Conservation (phyloP, 2,797 vertebrate species). For the Cottoperca gobio region DNA sequence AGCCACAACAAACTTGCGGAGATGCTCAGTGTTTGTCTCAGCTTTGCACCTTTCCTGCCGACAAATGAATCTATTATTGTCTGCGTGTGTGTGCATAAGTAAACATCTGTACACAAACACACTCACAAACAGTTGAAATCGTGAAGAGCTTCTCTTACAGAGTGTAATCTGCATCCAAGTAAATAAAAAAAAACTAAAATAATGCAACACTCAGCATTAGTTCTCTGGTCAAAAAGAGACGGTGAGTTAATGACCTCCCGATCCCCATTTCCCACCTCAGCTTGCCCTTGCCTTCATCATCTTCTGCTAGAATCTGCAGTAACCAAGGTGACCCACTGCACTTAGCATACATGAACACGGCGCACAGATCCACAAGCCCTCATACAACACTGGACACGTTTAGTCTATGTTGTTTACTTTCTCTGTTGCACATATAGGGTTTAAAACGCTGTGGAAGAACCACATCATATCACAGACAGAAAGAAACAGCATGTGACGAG, state of each 20-base stretch:
- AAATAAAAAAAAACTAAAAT: slow-evolving; percentile 16
- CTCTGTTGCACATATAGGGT: background rate
- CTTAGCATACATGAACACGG: slow-evolving; percentile 69
- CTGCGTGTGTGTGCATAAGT: slow-evolving; percentile 1
- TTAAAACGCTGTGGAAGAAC: slow-evolving; percentile 8
- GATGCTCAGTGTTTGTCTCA: slow-evolving; percentile 32
- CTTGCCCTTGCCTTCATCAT: slow-evolving; percentile 75
- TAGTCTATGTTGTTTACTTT: slow-evolving; percentile 2
- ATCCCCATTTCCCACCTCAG: slow-evolving; percentile 51
- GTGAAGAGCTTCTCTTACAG: background rate
- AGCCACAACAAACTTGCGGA: slow-evolving; percentile 39
- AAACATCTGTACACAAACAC: slow-evolving; percentile 12
- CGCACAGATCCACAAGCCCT: slow-evolving; percentile 49
- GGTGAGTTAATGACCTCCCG: slow-evolving; percentile 50
- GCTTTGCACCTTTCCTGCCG: slow-evolving; percentile 10
- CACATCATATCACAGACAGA: slow-evolving; percentile 3
- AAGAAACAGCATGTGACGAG: background rate
- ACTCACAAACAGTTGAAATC: slow-evolving; percentile 20
- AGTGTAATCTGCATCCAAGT: background rate
- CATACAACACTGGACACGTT: slow-evolving; percentile 9
- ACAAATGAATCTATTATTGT: slow-evolving; percentile 25
- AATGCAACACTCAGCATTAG: slow-evolving; percentile 9
- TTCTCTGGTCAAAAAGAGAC: slow-evolving; percentile 32
- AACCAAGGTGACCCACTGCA: slow-evolving; percentile 83
- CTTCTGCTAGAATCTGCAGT: slow-evolving; percentile 80